Evolutionary conservation across 2,888 invertebrate species (phyloP).

Genomic region (Adelphocoris suturalis): DNA sequence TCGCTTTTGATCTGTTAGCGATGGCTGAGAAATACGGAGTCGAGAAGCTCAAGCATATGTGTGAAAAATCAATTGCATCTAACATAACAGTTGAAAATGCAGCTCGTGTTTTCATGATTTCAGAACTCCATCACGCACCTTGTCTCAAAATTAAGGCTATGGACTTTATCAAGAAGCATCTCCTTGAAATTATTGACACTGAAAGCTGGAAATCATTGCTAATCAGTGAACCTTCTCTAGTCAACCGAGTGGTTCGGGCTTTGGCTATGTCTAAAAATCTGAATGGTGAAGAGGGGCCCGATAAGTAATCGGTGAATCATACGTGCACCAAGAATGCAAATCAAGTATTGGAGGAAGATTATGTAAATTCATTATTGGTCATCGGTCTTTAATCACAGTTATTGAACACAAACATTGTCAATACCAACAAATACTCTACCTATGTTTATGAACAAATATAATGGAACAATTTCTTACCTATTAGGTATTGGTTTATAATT

Average conservation of each 20-base stretch:
- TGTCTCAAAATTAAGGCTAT: background rate
- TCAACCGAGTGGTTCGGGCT: background rate
- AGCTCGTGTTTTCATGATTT: background rate
- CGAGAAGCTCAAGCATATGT: background rate
- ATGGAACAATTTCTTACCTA: no score
- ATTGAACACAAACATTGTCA: no score
- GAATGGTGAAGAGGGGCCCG: background rate
- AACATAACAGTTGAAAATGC: background rate
- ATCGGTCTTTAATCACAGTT: no score
- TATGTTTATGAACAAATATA: no score
- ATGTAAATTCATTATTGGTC: no score
- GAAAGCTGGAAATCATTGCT: background rate
- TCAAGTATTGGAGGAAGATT: no score
- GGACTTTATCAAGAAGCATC: slow-evolving; percentile 2
- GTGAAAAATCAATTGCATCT: background rate
- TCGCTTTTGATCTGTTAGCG: background rate
- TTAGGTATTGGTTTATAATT: no score
- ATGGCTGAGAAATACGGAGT: background rate
- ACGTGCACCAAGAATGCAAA: no score
- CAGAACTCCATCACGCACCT: background rate
- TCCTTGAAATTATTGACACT: background rate
- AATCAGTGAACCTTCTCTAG: background rate
- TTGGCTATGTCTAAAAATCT: background rate
- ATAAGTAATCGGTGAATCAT: no score
- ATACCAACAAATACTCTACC: no score